Conservation (phyloP, 1,140 invertebrate species). For the Drosophila biarmipes region DNA sequence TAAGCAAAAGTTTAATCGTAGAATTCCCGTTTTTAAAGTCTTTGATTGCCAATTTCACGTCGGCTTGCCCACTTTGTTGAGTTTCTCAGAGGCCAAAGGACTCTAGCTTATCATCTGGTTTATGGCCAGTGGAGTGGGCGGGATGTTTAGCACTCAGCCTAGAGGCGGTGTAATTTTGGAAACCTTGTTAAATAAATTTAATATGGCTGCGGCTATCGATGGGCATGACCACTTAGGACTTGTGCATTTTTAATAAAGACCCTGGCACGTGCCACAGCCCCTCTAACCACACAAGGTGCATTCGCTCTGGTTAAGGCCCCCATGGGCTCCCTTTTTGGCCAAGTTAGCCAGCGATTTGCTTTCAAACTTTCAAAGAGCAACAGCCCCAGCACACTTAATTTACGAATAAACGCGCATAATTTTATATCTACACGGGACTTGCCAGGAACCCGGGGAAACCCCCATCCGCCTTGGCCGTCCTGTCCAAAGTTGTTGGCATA, state of each 20-base stretch:
- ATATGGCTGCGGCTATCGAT: slow-evolving; percentile 59
- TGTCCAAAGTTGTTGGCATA: slow-evolving; percentile 79
- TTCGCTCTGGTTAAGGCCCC: slow-evolving; percentile 6
- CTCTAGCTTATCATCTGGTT: slow-evolving; percentile 9
- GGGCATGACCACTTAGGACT: slow-evolving; percentile 69
- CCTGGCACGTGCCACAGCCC: slow-evolving; percentile 17
- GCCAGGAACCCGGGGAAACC: slow-evolving; percentile 9
- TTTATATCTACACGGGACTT: slow-evolving; percentile 74
- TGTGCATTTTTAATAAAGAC: slow-evolving; percentile 69
- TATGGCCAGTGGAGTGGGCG: background rate
- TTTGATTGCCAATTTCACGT: background rate
- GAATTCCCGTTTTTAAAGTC: background rate
- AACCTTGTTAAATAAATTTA: slow-evolving; percentile 42
- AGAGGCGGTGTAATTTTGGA: slow-evolving; percentile 24
- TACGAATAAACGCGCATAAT: slow-evolving; percentile 83
- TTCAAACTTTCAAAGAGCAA: slow-evolving; percentile 68
- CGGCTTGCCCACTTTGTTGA: too few species aligned
- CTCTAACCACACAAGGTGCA: slow-evolving; percentile 24
- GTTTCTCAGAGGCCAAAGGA: background rate
- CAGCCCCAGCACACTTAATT: slow-evolving; percentile 79
- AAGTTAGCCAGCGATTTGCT: slow-evolving; percentile 52
- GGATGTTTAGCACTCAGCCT: background rate
- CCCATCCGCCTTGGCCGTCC: background rate
- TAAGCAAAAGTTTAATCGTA: background rate
- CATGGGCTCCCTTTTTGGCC: slow-evolving; percentile 22